Conservation (phyloP, 1,140 invertebrate species). For the Trachelipus rathkii region DNA sequence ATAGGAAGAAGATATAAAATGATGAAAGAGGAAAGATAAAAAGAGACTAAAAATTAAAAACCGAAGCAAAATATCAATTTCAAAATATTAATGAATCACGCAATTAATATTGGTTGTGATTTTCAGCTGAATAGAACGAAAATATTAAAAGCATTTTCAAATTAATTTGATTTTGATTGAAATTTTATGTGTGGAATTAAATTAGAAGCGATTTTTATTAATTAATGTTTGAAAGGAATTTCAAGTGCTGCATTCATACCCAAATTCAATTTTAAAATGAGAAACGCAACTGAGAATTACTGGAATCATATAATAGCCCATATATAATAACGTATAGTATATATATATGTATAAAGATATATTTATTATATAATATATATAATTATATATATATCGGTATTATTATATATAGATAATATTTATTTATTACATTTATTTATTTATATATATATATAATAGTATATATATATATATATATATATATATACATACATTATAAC, state of each 20-base stretch:
- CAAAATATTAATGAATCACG: constrained; percentile 7
- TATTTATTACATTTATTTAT: too few species aligned
- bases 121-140: background rate
- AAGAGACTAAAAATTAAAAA: background rate
- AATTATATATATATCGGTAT: background rate
- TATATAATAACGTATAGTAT: too few species aligned
- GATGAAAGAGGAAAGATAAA: background rate
- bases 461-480: too few species aligned
- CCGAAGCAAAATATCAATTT: background rate
- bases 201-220: background rate
- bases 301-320: too few species aligned
- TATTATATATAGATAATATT: too few species aligned
- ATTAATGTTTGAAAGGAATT: background rate
- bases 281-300: background rate
- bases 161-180: constrained; percentile 7
- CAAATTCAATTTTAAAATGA: background rate
- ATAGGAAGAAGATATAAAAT: background rate
- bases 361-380: constrained; percentile 6
- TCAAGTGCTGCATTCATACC: background rate
- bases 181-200: background rate
- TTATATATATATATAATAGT: too few species aligned
- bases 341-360: background rate
- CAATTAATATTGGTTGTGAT: background rate
- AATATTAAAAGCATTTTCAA: background rate
- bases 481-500: too few species aligned